phyloP scores from a whole-genome alignment of 1,140 invertebrate species.

The Adoxophyes honmai region DNA sequence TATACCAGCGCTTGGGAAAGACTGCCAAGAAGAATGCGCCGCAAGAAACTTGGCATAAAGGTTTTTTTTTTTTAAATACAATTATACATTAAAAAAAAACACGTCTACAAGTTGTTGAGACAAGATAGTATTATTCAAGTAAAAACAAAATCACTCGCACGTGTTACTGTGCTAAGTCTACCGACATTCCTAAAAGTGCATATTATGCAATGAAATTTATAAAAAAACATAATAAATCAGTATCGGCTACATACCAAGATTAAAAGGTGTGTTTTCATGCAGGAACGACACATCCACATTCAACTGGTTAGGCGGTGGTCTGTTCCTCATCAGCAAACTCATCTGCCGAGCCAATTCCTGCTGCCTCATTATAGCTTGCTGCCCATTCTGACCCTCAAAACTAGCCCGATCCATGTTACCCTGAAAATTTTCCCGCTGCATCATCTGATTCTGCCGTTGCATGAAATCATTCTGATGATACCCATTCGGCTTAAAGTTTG shows the following conservation, averaged over 20 bases:
- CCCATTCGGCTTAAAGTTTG: conserved; percentile 59
- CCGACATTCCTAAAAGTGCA: no score
- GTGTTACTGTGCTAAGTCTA: no score
- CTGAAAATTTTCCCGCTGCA: conserved; percentile 45
- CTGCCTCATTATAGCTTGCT: conserved; percentile 53
- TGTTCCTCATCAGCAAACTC: conserved; percentile 56
- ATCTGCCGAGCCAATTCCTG: conserved; percentile 64
- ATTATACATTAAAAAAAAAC: no score
- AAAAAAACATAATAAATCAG: conserved; percentile 15
- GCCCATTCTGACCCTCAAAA: conserved; percentile 46
- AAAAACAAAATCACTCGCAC: no score
- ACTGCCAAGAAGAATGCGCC: no score
- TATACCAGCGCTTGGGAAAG: no score
- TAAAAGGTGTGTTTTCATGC: conserved; percentile 61
- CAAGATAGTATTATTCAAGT: no score
- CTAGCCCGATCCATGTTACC: conserved; percentile 43
- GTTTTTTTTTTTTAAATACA: no score
- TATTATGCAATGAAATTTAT: no score
- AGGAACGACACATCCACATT: conserved; percentile 66
- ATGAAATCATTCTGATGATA: conserved; percentile 57
- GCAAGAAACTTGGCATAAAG: no score
- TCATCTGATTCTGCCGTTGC: conserved; percentile 44
- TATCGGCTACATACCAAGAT: conserved; percentile 63
- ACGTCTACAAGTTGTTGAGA: no score
- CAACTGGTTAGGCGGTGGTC: conserved; percentile 58